Evolutionary conservation across 2,797 vertebrate species (phyloP), one percentile per base, ranked within the genome.

Genomic region (Melanotaenia boesemani): DNA sequence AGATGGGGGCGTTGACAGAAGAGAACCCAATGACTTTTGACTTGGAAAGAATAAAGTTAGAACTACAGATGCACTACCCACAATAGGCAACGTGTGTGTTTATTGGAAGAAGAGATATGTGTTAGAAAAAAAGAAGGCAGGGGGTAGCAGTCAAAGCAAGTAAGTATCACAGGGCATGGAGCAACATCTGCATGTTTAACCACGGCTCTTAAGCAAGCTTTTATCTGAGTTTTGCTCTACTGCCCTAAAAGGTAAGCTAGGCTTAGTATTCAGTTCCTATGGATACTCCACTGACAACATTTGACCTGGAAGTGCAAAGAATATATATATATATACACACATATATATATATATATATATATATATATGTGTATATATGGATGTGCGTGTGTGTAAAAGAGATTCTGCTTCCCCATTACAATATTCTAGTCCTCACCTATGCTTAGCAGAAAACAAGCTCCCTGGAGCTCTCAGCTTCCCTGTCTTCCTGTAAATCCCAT

Each of bases 401-500:
- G 61, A 11, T 41, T 86, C 50, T 82, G 64, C 66, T 86, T 76
- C 74, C 58, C 70, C 54, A 77, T 80, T 84, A 81, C 63, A 73
- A 48, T 55, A 62, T 76, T 79, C 70, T 72, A 72, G 76, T 74
- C 52, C 70, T 75, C 61, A 80, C 82, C 75, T 88, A 71, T 71
- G 70, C 63, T 80, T 7, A 30, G 70, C 82, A 86, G 77, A 76
- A 85, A 86, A 86, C 76, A 79, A 37, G 65, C 75, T 86, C 91
- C 86, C 89, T 65, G 37, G 86, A 90, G 90, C 78, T 69, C 76
- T 72, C 67, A 50, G 72, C 79, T 82, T 81, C 72, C 75, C 81
- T 86, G 85, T 84, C 90, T 88, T 90, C 74, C 81, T 86, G 67
- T 16, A 60, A 79, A 58, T 91, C 91, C 88, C 87, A 30, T 84